phyloP scores from a whole-genome alignment of 2,113 vertebrate genomes.

The Phrynocephalus versicolor region DNA sequence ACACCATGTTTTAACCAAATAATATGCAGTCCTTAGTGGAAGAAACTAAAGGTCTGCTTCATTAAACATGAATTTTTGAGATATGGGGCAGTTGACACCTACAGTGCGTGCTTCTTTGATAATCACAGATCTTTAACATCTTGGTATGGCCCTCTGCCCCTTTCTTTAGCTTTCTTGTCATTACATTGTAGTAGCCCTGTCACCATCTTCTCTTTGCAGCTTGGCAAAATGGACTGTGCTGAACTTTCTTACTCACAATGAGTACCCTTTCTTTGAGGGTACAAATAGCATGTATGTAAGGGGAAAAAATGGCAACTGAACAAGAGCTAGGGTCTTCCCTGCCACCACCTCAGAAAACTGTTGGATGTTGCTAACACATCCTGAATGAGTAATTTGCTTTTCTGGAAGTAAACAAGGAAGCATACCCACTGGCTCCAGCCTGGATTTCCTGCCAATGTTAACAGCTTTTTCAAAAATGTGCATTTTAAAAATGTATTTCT shows the following conservation, averaged over 20 bases:
- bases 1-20: background rate
- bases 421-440: background rate
- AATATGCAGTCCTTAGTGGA: background rate
- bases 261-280: background rate
- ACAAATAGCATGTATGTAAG: background rate
- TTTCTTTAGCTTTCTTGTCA: background rate
- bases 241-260: background rate
- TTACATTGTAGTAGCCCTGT: background rate
- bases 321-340: too few species aligned
- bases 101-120: background rate
- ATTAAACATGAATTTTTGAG: background rate
- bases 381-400: background rate
- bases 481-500: too few species aligned
- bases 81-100: background rate
- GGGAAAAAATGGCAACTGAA: background rate
- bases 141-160: background rate
- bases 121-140: background rate
- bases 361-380: background rate
- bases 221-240: background rate
- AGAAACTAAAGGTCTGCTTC: slow-evolving; percentile 3
- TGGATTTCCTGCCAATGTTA: background rate
- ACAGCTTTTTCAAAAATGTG: background rate
- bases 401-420: background rate
- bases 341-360: background rate
- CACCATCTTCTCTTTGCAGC: background rate